phyloP scores from a whole-genome alignment of 1,140 invertebrate genomes.

The Lerema accius region DNA sequence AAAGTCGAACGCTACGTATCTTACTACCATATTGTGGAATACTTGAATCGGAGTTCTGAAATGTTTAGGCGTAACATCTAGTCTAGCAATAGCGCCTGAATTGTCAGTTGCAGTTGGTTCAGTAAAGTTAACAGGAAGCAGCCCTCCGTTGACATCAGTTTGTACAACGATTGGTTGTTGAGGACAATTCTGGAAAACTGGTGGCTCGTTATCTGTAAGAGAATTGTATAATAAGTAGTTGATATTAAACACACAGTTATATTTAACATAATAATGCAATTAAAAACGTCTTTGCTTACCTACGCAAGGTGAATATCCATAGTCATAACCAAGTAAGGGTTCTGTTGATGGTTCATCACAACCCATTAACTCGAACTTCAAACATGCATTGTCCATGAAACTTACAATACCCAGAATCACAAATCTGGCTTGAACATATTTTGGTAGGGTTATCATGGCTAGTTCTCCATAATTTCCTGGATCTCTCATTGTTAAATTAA shows the following conservation, averaged over 20 bases:
- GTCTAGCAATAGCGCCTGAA: slow-evolving; percentile 95
- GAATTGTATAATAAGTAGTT: too few species aligned
- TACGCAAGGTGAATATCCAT: slow-evolving; percentile 96
- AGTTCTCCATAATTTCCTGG: slow-evolving; percentile 94
- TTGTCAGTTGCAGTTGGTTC: slow-evolving; percentile 97
- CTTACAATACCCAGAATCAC: slow-evolving; percentile 97
- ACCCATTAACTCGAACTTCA: slow-evolving; percentile 98
- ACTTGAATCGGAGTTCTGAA: slow-evolving; percentile 95
- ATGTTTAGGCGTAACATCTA: slow-evolving; percentile 95
- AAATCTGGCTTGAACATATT: slow-evolving; percentile 95
- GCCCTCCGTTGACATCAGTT: slow-evolving; percentile 92
- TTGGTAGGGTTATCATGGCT: slow-evolving; percentile 97
- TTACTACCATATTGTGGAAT: slow-evolving; percentile 95
- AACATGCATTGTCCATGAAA: slow-evolving; percentile 97
- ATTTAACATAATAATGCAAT: neutral
- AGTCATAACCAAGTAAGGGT: slow-evolving; percentile 95
- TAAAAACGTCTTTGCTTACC: slow-evolving; percentile 75
- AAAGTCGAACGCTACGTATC: slow-evolving; percentile 98
- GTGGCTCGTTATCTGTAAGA: slow-evolving; percentile 94
- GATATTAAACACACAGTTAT: too few species aligned
- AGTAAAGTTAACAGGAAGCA: slow-evolving; percentile 95
- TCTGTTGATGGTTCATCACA: slow-evolving; percentile 92
- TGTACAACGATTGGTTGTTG: slow-evolving; percentile 95
- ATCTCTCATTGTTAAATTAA: slow-evolving; percentile 95
- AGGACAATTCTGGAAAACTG: slow-evolving; percentile 97